phyloP scores from a whole-genome alignment of 2,113 vertebrate genomes.

The Macrotus californicus region DNA sequence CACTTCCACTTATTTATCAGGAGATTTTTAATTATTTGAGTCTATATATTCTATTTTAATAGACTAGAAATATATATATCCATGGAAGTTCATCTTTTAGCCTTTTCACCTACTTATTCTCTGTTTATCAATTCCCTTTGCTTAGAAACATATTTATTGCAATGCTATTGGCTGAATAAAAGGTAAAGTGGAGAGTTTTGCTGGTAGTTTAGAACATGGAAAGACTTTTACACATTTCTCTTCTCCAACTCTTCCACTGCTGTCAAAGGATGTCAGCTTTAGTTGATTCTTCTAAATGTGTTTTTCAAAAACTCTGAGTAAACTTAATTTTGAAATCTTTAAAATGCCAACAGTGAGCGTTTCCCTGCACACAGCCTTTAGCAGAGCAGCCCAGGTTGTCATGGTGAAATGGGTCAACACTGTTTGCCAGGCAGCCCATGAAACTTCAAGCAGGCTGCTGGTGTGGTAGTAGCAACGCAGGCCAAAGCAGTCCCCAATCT shows the following conservation, averaged over 20 bases:
- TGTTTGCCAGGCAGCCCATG: conserved; percentile 80
- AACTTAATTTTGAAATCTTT: conserved; percentile 78
- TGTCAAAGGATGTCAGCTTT: conserved; percentile 63
- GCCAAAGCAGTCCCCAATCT: conserved; percentile 82
- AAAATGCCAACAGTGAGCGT: conserved; percentile 67
- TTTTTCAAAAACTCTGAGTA: conserved; percentile 58
- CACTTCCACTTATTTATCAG: conserved; percentile 47
- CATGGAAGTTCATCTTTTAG: neutral
- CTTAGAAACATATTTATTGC: conserved; percentile 39
- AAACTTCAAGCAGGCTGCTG: conserved; percentile 79
- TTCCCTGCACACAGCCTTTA: conserved; percentile 65
- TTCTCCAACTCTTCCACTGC: conserved; percentile 56
- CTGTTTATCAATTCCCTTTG: neutral
- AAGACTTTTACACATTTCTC: conserved; percentile 56
- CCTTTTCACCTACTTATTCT: neutral
- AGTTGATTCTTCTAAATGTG: conserved; percentile 48
- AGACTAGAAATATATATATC: neutral
- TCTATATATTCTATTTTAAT: conserved; percentile 31
- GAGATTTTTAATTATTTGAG: conserved; percentile 46
- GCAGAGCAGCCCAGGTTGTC: conserved; percentile 81
- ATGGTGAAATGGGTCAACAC: conserved; percentile 90
- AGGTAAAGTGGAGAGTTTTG: neutral
- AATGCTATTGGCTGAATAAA: neutral
- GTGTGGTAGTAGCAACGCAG: conserved; percentile 67
- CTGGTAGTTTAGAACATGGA: neutral